Evolutionary conservation across 92 coral and sea anemone species (phyloP), one percentile per base, ranked within the genome.

Genomic region (Siderastrea radians): DNA sequence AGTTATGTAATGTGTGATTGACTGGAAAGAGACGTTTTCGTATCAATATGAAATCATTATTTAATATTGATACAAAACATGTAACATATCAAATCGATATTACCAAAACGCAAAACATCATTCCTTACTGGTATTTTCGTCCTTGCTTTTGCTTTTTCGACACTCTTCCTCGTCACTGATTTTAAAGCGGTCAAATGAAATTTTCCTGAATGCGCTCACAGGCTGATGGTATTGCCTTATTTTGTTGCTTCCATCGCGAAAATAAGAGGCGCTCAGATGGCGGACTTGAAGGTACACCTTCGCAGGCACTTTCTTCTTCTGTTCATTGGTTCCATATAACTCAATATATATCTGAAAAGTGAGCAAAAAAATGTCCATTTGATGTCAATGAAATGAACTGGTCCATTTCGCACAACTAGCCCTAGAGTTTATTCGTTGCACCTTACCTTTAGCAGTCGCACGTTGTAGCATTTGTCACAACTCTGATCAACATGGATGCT

Each of bases 161-260:
- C 66, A 61, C 6, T 75, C 55, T 9, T 10, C 11, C 66, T 75
- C 67, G 26, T 52, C 43, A 15, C 80, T 75, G 50, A 75, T 44
- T 48, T 49, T 57, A 43, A 45, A 54, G 0, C 50, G 66, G 3
- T 57, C 26, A 12, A 75, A 75, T 15, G 26, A 54, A 8, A 75
- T 53, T 12, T 53, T 57, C 80, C 80, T 38, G 38, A 14, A 26
- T 14, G 66, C 54, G 4, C 50, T 38, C 3, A 76, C 26, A 6
- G 65, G 64, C n/a, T 76, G 80, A 7, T 67, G 80, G 66, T 11
- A 76, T 76, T 55, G 16, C 57, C 57, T 76, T 5, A 54, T 55
- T 0, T 49, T n/a, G 6, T 14, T 16, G 9, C 57, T 9, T 38
- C 64, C 65, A 3, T 14, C 51, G 1, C 80, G 67, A 67, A 76